phyloP scores from a whole-genome alignment of 2,888 invertebrate species.

The Drepana falcataria region DNA sequence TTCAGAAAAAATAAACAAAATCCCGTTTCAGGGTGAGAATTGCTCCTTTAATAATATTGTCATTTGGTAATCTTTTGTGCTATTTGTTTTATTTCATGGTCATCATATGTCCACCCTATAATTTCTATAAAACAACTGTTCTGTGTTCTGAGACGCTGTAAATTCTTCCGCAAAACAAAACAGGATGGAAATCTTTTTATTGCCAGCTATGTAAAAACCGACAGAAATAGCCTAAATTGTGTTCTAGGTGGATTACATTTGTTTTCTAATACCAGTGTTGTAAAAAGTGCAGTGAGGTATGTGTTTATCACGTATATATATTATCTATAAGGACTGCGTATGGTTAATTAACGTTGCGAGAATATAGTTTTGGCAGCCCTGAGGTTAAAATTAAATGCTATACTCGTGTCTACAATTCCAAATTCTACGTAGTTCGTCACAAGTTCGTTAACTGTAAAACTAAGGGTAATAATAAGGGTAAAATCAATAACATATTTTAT shows the following conservation, averaged over 20 bases:
- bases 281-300: background rate
- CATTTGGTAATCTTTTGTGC: too few species aligned
- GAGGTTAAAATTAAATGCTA: constrained; percentile 33
- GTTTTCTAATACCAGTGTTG: background rate
- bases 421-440: constrained; percentile 5
- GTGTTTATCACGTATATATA: background rate
- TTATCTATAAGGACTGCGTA: background rate
- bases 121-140: too few species aligned
- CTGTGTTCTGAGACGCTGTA: too few species aligned
- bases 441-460: background rate
- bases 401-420: constrained; percentile 10
- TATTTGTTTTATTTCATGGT: too few species aligned
- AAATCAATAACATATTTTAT: background rate
- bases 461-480: background rate
- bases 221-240: background rate
- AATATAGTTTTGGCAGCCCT: constrained; percentile 74
- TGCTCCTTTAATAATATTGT: too few species aligned
- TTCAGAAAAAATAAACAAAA: too few species aligned
- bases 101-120: too few species aligned
- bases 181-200: too few species aligned
- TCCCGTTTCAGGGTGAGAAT: too few species aligned
- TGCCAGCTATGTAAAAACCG: too few species aligned
- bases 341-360: constrained; percentile 23
- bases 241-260: background rate
- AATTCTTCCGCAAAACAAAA: too few species aligned